Base-by-base conservation (phyloP, 2,888 invertebrate species). In the Phyto melanocephala region DNA sequence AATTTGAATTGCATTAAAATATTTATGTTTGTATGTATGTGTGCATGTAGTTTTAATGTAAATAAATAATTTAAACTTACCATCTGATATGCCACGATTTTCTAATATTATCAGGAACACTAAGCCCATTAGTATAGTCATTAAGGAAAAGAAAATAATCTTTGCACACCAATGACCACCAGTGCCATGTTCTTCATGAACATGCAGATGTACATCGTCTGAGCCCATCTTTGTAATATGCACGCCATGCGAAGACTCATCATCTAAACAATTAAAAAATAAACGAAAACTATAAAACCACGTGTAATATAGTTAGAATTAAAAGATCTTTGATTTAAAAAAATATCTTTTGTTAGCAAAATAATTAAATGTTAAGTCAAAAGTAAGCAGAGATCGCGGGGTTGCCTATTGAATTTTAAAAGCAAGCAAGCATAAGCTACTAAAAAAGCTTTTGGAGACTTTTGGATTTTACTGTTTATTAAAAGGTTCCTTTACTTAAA, bases 161-260 rank as follows among this genome's bases (percentile, higher is more conserved):
- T 96, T 96, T 40, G 96, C 95, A 91, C 96, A 96, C 93, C 95
- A 94, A 88, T 96, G 95, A 37, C 96, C 96, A 52, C 96, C 96
- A 15, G 95, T 95, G 54, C 94, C 94, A 86, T 93, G 94, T 50
- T 96, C 96, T 86, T 95, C 94, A 63, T 95, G 94, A 24, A 96
- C 93, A 89, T 96, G 96, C 88, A 96, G 94, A 86, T 94, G 94
- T 81, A 95, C 93, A 91, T 95, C 95, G 68, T 95, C 95, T 85
- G 92, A 93, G 35, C 93, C 90, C 89, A 91, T 90, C 87, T 91
- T 91, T 56, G 90, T 88, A 58, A 90, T 88, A 85, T 91, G 89
- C 10, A 91, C 91, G 71, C 91, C 91, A 86, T 90, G 90, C 58
- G 91, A 89, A 70, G 90, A 87, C 68, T 91, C 91, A 63, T 91